A percentile compares a stretch with the other conserved stretches of the same genome.
Conservation (phyloP, 2,113 vertebrate genomes). For the Petaurus breviceps region DNA sequence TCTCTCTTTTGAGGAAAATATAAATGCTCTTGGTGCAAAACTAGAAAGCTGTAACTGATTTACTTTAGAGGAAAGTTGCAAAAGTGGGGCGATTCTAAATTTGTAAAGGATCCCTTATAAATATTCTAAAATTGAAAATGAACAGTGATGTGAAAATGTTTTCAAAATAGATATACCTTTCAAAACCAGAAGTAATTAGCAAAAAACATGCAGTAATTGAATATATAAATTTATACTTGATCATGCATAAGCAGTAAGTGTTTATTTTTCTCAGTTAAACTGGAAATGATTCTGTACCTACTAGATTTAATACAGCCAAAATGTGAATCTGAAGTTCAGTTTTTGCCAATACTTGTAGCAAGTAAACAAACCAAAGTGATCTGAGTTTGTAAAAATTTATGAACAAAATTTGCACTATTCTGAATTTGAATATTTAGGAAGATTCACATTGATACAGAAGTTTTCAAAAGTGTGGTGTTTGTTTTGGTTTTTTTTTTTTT, state of each 20-base stretch:
- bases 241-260: slow-evolving; percentile 64
- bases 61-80: slow-evolving; percentile 42
- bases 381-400: slow-evolving; percentile 75
- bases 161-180: slow-evolving; percentile 1
- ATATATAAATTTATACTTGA: slow-evolving; percentile 65
- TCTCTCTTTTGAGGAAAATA: slow-evolving; percentile 68
- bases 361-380: slow-evolving; percentile 85
- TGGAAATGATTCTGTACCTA: slow-evolving; percentile 79
- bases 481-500: slow-evolving; percentile 78
- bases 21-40: slow-evolving; percentile 54
- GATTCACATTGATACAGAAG: slow-evolving; percentile 76
- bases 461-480: slow-evolving; percentile 82
- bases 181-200: slow-evolving; percentile 45
- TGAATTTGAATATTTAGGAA: slow-evolving; percentile 75
- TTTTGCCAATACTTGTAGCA: slow-evolving; percentile 83
- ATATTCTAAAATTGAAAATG: slow-evolving; percentile 32
- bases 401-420: slow-evolving; percentile 81
- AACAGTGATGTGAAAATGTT: background rate
- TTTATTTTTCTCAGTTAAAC: slow-evolving; percentile 78
- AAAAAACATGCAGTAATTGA: slow-evolving; percentile 30
- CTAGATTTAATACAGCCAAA: slow-evolving; percentile 84
- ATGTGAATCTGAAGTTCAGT: slow-evolving; percentile 74
- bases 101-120: background rate
- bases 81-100: slow-evolving; percentile 5
- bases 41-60: slow-evolving; percentile 26